phyloP scores from a whole-genome alignment of 1,140 invertebrate genomes.

The Heliconius nattereri region DNA sequence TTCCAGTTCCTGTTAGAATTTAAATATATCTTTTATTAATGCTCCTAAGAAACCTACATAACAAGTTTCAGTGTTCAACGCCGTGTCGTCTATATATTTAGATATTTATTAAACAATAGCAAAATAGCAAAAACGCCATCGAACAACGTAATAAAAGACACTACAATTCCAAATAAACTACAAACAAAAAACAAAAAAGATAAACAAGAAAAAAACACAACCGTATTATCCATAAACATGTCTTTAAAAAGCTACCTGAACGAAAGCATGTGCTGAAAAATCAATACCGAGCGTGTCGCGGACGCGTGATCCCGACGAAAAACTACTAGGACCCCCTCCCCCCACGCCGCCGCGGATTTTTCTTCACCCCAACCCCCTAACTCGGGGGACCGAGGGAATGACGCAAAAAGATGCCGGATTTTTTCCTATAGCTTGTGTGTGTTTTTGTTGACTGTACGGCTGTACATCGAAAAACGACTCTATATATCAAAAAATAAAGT shows the following conservation, averaged over 20 bases:
- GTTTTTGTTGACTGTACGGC: slow-evolving; percentile 44
- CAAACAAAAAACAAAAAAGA: not conserved
- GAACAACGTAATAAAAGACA: not conserved
- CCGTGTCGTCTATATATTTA: too few species aligned
- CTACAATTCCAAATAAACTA: not conserved
- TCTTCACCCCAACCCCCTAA: slow-evolving; percentile 53
- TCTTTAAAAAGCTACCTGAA: slow-evolving; percentile 52
- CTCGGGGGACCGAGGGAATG: slow-evolving; percentile 51
- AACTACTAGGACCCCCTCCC: slow-evolving; percentile 47
- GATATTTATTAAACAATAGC: not conserved
- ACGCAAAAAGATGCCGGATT: slow-evolving; percentile 62
- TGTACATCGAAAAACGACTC: slow-evolving; percentile 15
- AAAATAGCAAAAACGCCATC: not conserved
- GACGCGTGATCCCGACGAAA: slow-evolving; percentile 56
- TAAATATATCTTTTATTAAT: too few species aligned
- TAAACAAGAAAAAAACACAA: slow-evolving; percentile 9
- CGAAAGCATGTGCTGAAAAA: slow-evolving; percentile 58
- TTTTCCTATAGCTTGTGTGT: slow-evolving; percentile 48
- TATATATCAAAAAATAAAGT: slow-evolving; percentile 6
- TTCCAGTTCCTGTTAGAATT: too few species aligned
- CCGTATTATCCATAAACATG: slow-evolving; percentile 32
- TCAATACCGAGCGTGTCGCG: slow-evolving; percentile 62
- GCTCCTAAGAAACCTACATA: too few species aligned
- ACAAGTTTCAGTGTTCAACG: too few species aligned
- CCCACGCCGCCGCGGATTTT: slow-evolving; percentile 55